Evolutionary conservation across 2,797 vertebrate genomes (phyloP), one percentile per base, ranked within the genome.

Genomic region (Spinibarbus caldwelli): DNA sequence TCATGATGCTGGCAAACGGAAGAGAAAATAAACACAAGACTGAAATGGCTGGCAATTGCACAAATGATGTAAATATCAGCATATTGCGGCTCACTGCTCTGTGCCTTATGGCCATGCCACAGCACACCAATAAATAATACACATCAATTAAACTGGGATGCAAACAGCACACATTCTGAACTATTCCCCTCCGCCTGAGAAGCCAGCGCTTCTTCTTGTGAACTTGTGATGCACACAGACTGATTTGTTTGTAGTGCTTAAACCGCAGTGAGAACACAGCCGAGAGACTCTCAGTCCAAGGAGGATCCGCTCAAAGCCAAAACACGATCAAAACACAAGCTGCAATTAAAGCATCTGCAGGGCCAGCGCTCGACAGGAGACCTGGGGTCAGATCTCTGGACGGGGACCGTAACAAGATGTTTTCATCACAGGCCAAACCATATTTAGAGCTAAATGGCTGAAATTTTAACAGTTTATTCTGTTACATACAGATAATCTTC

Each of bases 201-300:
- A 41, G 79, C 26, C 77, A 66, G 10, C 41, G 9, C 38, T 80
- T 38, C 34, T 57, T 34, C 80, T 41, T 41, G n/a, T 31, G 66
- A 86, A 83, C 11, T 45, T 29, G 12, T 31, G 67, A 47, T 23
- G 70, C 34, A 49, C 84, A 86, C 45, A 78, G 67, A 66, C 82
- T 78, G 52, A 86, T 78, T 72, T 81, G 72, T 71, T 81, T 84
- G 43, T 70, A 83, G 80, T 80, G 54, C 83, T 85, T 84, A 85
- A 83, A 86, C 68, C 59, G 31, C 59, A n/a, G 47, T 29, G 34
- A 66, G 49, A 84, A 59, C 77, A 57, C 36, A 62, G 21, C 38
- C 14, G 34, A 77, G 64, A 67, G 21, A 78, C 66, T 54, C 19
- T 57, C 11, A 57, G 36, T 49, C 62, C 54, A 81, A 67, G 12